Percentiles rank a stretch among this genome's conserved stretches.
phyloP scores from a whole-genome alignment of 2,797 vertebrate genomes.

The Chlorospingus flavigularis region DNA sequence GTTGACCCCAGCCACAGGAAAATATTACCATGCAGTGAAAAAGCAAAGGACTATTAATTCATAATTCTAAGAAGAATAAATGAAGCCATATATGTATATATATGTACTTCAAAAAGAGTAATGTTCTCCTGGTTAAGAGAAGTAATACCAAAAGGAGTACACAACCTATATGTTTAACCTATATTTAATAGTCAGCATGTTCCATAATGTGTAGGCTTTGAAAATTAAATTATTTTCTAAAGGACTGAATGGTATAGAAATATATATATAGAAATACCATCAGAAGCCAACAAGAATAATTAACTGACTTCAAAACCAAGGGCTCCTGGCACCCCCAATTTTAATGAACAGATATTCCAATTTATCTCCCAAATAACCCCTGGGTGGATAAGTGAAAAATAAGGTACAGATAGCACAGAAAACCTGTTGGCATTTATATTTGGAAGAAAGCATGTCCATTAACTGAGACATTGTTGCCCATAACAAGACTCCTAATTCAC shows the following conservation, averaged over 20 bases:
- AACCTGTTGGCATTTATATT: neutral
- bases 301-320: neutral
- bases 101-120: neutral
- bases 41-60: neutral
- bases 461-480: neutral
- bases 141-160: neutral
- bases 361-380: neutral
- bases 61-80: neutral
- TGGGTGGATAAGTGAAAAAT: neutral
- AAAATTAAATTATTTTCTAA: neutral
- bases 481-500: neutral
- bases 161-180: neutral
- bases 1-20: neutral
- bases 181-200: neutral
- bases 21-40: neutral
- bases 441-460: neutral
- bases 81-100: neutral
- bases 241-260: neutral
- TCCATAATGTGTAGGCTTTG: neutral
- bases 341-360: neutral
- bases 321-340: rapidly evolving
- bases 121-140: neutral
- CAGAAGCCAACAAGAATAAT: neutral
- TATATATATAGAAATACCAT: neutral
- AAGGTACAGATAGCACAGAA: neutral